phyloP scores from a whole-genome alignment of 2,888 invertebrate genomes.

The Oasisia sp. region DNA sequence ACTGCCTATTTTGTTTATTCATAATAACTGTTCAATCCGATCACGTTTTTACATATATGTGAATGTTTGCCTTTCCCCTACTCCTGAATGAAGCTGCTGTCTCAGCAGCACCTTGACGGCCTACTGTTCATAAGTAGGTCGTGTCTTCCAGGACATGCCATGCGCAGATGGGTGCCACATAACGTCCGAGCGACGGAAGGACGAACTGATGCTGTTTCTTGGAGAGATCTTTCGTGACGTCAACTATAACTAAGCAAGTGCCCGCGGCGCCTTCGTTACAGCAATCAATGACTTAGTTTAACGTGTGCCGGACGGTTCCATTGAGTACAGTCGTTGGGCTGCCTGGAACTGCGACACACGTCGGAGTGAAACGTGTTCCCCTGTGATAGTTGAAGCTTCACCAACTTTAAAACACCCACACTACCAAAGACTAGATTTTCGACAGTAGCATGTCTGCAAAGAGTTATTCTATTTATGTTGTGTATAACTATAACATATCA shows the following conservation, averaged over 20 bases:
- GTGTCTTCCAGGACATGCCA: background rate
- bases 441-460: background rate
- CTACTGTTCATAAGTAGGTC: background rate
- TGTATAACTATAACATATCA: background rate
- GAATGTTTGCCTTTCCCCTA: no score
- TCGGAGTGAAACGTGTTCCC: background rate
- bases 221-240: background rate
- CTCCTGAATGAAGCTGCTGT: background rate
- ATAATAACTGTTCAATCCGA: no score
- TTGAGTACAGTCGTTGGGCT: background rate
- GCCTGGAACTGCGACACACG: background rate
- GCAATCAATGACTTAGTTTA: background rate
- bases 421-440: background rate
- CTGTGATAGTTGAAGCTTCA: background rate
- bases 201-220: background rate
- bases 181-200: background rate
- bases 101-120: background rate
- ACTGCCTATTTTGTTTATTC: no score
- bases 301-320: background rate
- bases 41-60: no score
- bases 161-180: background rate
- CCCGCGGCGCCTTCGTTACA: background rate
- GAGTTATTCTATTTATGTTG: background rate
- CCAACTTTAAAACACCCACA: no score
- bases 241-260: background rate